Evolutionary conservation across 1,140 invertebrate species (phyloP).

Genomic region (Danaus melanippus): DNA sequence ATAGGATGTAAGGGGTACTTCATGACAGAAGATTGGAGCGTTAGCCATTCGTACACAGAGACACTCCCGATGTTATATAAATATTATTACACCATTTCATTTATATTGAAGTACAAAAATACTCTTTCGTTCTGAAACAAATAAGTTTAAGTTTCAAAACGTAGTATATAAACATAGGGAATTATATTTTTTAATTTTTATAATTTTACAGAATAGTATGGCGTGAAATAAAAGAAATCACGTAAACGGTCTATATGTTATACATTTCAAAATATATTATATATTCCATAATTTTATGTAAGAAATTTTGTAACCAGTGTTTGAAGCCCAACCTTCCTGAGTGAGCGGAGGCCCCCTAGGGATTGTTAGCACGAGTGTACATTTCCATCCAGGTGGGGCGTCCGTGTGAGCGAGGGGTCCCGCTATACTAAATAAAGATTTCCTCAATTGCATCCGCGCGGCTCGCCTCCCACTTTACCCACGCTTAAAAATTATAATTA

Average conservation of each 20-base stretch:
- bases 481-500: slow-evolving; percentile 15
- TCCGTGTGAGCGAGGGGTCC: slow-evolving; percentile 55
- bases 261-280: too few relatives aligned
- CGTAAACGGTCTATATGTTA: too few relatives aligned
- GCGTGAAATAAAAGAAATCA: too few relatives aligned
- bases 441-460: slow-evolving; percentile 53
- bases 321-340: too few relatives aligned
- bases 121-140: too few relatives aligned
- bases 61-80: slow-evolving; percentile 7
- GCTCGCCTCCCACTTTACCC: slow-evolving; percentile 35
- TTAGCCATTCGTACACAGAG: not conserved
- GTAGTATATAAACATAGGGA: too few relatives aligned
- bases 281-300: too few relatives aligned
- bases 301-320: too few relatives aligned
- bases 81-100: not conserved
- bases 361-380: slow-evolving; percentile 20
- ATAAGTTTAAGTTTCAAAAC: too few relatives aligned
- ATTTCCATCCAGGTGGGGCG: slow-evolving; percentile 28
- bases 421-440: slow-evolving; percentile 60
- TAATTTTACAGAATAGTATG: too few relatives aligned
- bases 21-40: slow-evolving; percentile 9
- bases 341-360: not conserved
- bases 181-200: too few relatives aligned
- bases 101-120: too few relatives aligned
- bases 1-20: not conserved